Percentiles rank a stretch among this genome's conserved stretches.
phyloP scores from a whole-genome alignment of 1,140 invertebrate species.

The Bombyx mori region DNA sequence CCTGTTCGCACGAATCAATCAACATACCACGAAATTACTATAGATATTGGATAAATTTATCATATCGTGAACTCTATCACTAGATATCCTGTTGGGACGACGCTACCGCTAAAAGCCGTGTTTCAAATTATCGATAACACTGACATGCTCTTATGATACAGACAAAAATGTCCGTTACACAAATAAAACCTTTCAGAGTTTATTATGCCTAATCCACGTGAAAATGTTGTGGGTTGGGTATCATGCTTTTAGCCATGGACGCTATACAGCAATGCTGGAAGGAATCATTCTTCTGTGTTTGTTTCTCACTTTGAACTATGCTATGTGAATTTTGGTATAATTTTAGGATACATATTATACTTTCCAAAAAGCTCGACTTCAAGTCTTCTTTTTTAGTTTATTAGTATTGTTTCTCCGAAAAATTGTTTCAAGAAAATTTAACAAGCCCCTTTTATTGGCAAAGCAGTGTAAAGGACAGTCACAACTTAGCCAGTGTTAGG shows the following conservation, averaged over 20 bases:
- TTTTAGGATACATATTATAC: too few species aligned
- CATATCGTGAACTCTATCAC: too few species aligned
- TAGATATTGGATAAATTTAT: too few species aligned
- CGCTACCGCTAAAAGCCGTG: constrained; percentile 6
- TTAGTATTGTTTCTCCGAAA: not conserved
- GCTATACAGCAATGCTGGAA: too few species aligned
- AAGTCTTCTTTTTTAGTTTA: too few species aligned
- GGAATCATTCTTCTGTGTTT: too few species aligned
- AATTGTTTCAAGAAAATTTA: not conserved
- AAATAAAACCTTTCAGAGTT: constrained; percentile 44
- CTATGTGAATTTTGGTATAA: too few species aligned
- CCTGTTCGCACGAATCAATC: not conserved
- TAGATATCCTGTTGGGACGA: not conserved
- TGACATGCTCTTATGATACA: constrained; percentile 11
- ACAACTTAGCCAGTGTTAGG: too few species aligned
- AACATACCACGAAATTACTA: not conserved
- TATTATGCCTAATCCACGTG: constrained; percentile 33
- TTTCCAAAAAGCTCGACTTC: too few species aligned
- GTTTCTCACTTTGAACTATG: too few species aligned
- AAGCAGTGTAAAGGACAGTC: too few species aligned
- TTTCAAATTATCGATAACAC: constrained; percentile 8
- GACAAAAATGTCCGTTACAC: constrained; percentile 37
- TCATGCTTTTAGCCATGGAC: too few species aligned
- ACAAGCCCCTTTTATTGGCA: not conserved
- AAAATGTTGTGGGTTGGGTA: constrained; percentile 22